Conservation (phyloP, 2,113 vertebrate species). For the Panthera tigris region DNA sequence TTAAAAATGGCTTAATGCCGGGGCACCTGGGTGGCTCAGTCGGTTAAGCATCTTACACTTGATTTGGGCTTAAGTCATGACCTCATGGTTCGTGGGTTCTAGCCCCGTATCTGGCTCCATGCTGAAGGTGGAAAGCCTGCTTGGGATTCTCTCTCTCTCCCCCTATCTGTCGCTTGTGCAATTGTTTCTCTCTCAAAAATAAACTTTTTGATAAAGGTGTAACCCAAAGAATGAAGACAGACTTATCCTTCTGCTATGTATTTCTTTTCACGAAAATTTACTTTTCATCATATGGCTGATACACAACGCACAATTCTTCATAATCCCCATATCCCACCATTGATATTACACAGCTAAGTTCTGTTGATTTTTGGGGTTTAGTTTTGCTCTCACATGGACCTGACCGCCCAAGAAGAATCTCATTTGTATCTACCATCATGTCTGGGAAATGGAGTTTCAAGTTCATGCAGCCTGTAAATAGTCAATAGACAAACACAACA, state of each 20-base stretch:
- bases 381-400: neutral
- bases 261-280: neutral
- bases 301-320: neutral
- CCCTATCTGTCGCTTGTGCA: too few species aligned
- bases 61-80: too few species aligned
- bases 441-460: slow-evolving; percentile 26
- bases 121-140: too few species aligned
- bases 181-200: too few species aligned
- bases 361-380: neutral
- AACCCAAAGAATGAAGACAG: neutral
- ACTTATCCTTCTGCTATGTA: neutral
- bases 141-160: too few species aligned
- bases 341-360: neutral
- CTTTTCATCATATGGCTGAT: neutral
- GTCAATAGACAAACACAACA: neutral
- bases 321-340: neutral
- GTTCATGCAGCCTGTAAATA: neutral
- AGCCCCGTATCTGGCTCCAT: too few species aligned
- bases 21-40: too few species aligned
- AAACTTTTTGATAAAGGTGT: neutral
- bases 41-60: too few species aligned
- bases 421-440: neutral
- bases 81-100: too few species aligned
- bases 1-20: neutral
- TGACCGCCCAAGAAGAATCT: neutral